Base-by-base conservation (phyloP, 1,140 invertebrate genomes). In the Pissodes strobi region DNA sequence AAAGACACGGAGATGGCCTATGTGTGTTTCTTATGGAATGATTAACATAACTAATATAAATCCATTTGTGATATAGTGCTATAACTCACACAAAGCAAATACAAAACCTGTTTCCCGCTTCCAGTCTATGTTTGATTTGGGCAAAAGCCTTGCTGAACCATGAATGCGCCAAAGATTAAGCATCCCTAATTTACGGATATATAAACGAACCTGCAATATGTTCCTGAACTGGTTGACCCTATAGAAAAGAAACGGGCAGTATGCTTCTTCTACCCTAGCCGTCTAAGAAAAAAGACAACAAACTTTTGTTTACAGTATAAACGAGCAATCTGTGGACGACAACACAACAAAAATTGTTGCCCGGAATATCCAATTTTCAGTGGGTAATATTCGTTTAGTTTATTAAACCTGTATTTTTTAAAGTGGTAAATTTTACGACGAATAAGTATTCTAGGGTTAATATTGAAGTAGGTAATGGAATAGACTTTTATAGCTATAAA, bases 21-120 rank as follows among this genome's bases (percentile, higher is more conserved):
- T 66, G 39, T 34, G 43, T 18, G 43, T 69, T 25, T 69, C 66
- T 52, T 69, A 49, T 48, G 21, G 21, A 12, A 58, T 78, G 18
- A 30, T 78, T 45, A 72, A 77, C 55, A 65, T 76, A 15, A 64
- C 64, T 21, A 67, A 63, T 1, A 70, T 77, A 15, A 76, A 76
- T 53, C 19, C 61, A 13, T 48, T 51, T 38, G 18, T 71, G 6
- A 8, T 13, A n/a, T n/a, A n/a, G n/a, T n/a, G n/a, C n/a, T n/a
- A n/a, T n/a, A n/a, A n/a, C n/a, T n/a, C n/a, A n/a, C n/a, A n/a
- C n/a, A n/a, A n/a, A n/a, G n/a, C n/a, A n/a, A n/a, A n/a, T n/a
- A n/a, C n/a, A n/a, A n/a, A n/a, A n/a, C n/a, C n/a, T n/a, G n/a
- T n/a, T n/a, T n/a, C n/a, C n/a, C n/a, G n/a, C n/a, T n/a, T n/a